phyloP scores from a whole-genome alignment of 2,888 invertebrate species.

The Hirtodrosophila confusa region DNA sequence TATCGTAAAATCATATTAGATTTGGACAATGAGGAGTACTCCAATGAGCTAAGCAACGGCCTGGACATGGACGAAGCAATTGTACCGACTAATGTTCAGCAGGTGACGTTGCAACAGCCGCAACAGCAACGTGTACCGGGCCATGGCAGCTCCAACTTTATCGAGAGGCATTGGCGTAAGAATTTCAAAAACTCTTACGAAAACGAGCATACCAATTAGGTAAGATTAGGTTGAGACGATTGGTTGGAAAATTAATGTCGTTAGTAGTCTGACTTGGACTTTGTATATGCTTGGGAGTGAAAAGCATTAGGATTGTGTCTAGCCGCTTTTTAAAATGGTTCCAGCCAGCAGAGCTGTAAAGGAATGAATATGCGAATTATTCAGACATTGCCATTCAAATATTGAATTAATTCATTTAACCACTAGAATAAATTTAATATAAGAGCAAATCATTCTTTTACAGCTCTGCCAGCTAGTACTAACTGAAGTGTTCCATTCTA shows the following conservation, averaged over 20 bases:
- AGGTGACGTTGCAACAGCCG: slow-evolving; percentile 14
- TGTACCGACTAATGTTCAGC: slow-evolving; percentile 9
- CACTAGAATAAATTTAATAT: too few species aligned
- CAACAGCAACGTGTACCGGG: slow-evolving; percentile 32
- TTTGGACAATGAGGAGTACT: slow-evolving; percentile 68
- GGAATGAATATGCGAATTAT: too few species aligned
- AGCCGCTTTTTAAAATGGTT: too few species aligned
- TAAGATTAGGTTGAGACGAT: too few species aligned
- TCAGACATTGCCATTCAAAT: too few species aligned
- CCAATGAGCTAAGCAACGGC: slow-evolving; percentile 66
- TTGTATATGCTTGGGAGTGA: background rate
- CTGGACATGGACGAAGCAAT: slow-evolving; percentile 40
- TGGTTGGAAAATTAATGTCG: too few species aligned
- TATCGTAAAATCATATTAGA: slow-evolving; percentile 65
- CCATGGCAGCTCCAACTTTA: slow-evolving; percentile 71
- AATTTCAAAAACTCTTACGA: slow-evolving; percentile 78
- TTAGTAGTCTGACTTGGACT: background rate
- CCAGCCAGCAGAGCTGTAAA: too few species aligned
- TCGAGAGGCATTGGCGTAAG: slow-evolving; percentile 85
- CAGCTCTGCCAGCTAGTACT: too few species aligned
- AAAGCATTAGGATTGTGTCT: too few species aligned
- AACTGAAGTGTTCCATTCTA: too few species aligned
- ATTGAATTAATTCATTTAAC: too few species aligned
- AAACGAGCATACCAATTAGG: slow-evolving; percentile 58
- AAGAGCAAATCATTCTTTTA: too few species aligned